Evolutionary conservation across 2,888 invertebrate species (phyloP).

Genomic region (Agrochola circellaris): DNA sequence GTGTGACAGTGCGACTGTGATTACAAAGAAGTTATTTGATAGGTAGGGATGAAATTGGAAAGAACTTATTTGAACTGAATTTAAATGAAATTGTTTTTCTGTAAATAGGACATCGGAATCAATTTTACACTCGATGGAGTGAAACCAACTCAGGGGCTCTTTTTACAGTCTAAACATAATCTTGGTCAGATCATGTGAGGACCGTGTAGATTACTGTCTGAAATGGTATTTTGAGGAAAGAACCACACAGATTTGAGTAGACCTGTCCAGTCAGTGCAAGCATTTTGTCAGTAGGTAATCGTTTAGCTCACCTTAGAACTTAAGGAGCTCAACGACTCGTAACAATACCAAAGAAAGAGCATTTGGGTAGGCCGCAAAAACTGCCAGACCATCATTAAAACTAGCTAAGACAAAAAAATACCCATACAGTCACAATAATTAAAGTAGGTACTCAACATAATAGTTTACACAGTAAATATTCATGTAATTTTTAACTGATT

Average conservation of each 20-base stretch:
- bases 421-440: no score
- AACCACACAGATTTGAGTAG: neutral
- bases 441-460: neutral
- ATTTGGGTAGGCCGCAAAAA: neutral
- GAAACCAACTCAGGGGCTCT: neutral
- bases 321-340: neutral
- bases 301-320: neutral
- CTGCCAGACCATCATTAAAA: neutral
- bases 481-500: neutral
- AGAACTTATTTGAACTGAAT: neutral
- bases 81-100: neutral
- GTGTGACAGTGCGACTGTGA: neutral
- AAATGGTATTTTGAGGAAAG: neutral
- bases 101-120: neutral
- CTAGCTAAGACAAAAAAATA: neutral
- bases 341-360: neutral
- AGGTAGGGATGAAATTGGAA: slow-evolving; percentile 39
- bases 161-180: neutral
- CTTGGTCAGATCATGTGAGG: neutral
- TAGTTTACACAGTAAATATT: neutral
- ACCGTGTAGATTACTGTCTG: neutral
- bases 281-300: neutral
- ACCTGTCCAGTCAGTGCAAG: neutral
- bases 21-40: slow-evolving; percentile 17
- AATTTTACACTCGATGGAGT: neutral